These are phyloP conservation scores for Tetropium fuscum DNA, from an alignment of 2,888 invertebrate genomes.

Conservation along the genomic window DNA sequence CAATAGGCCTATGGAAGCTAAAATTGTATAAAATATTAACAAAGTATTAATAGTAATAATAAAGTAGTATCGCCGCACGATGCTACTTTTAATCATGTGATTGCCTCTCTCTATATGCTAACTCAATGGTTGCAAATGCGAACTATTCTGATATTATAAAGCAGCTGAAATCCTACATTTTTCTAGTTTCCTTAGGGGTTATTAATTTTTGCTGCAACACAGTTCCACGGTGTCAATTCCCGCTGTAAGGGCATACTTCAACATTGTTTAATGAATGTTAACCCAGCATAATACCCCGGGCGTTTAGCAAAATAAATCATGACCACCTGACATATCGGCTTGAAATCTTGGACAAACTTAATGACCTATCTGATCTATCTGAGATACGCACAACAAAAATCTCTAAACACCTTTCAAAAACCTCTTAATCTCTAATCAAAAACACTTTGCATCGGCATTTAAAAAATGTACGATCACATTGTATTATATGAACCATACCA, in stretches of 20 bases:
- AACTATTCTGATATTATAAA: too few species aligned
- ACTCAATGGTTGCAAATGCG: too few species aligned
- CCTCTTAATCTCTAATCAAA: conserved; percentile 37
- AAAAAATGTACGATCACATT: conserved; percentile 59
- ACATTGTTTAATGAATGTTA: conserved; percentile 19
- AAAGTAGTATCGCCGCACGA: too few species aligned
- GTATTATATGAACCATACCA: conserved; percentile 40
- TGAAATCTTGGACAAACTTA: conserved; percentile 36
- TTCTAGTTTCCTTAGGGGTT: too few species aligned
- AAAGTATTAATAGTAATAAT: too few species aligned
- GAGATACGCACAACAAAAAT: conserved; percentile 25
- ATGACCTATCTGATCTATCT: conserved; percentile 38
- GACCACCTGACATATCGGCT: conserved; percentile 34
- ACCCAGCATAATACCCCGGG: conserved; percentile 10
- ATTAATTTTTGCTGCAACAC: too few species aligned
- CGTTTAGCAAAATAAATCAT: conserved; percentile 48
- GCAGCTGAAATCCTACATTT: too few species aligned
- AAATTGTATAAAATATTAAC: too few species aligned
- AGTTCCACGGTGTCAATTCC: conserved; percentile 6
- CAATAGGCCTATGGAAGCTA: too few species aligned
- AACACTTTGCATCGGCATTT: conserved; percentile 61
- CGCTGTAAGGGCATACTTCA: background rate
- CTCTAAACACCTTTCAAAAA: conserved; percentile 35
- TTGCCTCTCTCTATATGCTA: too few species aligned
- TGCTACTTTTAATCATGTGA: too few species aligned